These are phyloP conservation scores for Rhaphigaster nebulosa DNA, from an alignment of 2,888 invertebrate species.

Conservation along the genomic window DNA sequence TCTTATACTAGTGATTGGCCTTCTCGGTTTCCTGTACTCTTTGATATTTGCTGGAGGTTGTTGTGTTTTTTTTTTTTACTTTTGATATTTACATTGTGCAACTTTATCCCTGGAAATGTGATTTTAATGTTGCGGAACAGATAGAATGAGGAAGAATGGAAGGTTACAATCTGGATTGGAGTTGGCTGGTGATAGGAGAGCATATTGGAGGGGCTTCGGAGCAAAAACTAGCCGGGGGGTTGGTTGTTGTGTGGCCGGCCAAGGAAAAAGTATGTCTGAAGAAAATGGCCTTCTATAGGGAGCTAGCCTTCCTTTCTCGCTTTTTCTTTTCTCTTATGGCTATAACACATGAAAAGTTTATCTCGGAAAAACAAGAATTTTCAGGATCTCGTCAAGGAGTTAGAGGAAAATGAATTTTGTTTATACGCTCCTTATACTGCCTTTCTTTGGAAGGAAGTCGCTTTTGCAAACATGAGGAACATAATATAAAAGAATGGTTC, in stretches of 20 bases:
- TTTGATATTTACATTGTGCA: too few relatives aligned
- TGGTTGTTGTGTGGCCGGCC: constrained; percentile 13
- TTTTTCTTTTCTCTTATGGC: constrained; percentile 16
- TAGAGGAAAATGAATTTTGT: constrained; percentile 37
- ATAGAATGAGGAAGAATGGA: background rate
- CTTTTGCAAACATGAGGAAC: constrained; percentile 6
- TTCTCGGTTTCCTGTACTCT: too few relatives aligned
- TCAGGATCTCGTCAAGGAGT: constrained; percentile 1
- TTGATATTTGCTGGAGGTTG: too few relatives aligned
- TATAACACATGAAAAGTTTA: constrained; percentile 21
- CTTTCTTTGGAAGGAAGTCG: background rate
- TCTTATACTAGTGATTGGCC: too few relatives aligned
- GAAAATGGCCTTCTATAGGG: background rate
- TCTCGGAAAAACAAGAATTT: constrained; percentile 28
- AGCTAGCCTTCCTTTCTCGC: background rate
- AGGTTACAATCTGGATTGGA: background rate
- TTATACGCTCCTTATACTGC: background rate
- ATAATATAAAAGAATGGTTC: background rate
- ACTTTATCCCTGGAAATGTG: too few relatives aligned
- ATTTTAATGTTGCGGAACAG: background rate
- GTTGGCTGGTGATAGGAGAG: background rate
- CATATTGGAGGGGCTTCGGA: background rate
- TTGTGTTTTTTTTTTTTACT: too few relatives aligned
- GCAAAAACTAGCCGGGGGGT: background rate
- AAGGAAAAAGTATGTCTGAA: constrained; percentile 1